Base-by-base conservation (phyloP, 1,140 invertebrate genomes). In the Ruditapes philippinarum region DNA sequence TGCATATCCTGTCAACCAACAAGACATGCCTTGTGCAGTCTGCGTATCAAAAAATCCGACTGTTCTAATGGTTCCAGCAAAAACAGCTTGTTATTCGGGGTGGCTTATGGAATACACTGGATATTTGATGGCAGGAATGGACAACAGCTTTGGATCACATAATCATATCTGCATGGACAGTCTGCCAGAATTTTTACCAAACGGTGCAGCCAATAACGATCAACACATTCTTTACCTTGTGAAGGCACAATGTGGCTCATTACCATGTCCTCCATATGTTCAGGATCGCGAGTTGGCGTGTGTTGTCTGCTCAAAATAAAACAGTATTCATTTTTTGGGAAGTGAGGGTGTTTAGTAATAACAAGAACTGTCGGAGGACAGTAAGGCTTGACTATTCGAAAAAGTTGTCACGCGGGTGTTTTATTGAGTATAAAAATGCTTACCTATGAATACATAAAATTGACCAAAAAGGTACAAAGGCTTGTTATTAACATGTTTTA, bases 261-360 rank as follows among this genome's bases (percentile, higher is more conserved):
- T 93, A 12, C 90, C 88, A 1, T 92, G 92, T 62, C 90, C 90
- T 0, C 80, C 79, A 11, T 92, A 91, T 57, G 57, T 86, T 5
- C 25, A 82, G 11, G 82, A 86, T 0, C n/a, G 81, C n/a, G 89
- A 89, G 60, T 22, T 92, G 0, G 86, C 90, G 3, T 93, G 92
- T 76, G 91, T 87, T 28, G 91, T 93, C 2, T 93, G 92, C 54
- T 65, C 88, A 0, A 92, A 91, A 65, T 90, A 82, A 62, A n/a
- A n/a, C n/a, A n/a, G n/a, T n/a, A n/a, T n/a, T n/a, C n/a, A n/a
- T n/a, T n/a, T n/a, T n/a, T n/a, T n/a, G n/a, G n/a, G n/a, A n/a
- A n/a, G n/a, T n/a, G n/a, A n/a, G n/a, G n/a, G n/a, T n/a, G n/a
- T n/a, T n/a, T n/a, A n/a, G n/a, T n/a, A n/a, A n/a, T n/a, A n/a